Conservation (phyloP, 1,140 invertebrate species). For the Teleogryllus occipitalis region DNA sequence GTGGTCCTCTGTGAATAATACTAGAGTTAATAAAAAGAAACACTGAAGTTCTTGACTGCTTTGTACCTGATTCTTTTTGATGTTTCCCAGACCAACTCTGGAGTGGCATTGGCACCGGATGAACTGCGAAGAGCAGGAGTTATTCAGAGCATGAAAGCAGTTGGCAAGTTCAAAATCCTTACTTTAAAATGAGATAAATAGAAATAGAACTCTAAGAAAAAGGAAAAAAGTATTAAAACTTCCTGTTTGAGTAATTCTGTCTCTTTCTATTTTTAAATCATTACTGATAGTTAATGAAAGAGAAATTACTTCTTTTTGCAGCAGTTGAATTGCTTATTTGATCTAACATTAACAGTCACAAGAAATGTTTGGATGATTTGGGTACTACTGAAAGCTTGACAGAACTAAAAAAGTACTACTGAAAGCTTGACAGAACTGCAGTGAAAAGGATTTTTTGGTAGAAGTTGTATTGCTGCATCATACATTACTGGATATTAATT, state of each 20-base stretch:
- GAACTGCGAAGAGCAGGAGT: background rate
- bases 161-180: background rate
- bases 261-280: background rate
- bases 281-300: background rate
- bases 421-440: no score
- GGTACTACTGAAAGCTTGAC: no score
- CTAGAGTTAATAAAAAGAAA: background rate
- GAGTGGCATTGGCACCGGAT: background rate
- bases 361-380: no score
- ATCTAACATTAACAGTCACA: no score
- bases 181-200: background rate
- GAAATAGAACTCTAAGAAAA: background rate
- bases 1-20: background rate
- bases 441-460: no score
- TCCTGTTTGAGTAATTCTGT: background rate
- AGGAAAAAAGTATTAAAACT: background rate
- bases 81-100: background rate
- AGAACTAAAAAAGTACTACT: no score
- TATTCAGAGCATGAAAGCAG: background rate
- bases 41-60: background rate
- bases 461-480: no score
- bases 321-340: background rate
- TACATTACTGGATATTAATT: no score
- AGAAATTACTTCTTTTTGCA: background rate
- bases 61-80: background rate